Evolutionary conservation across 2,113 vertebrate genomes (phyloP).

Genomic region (Elgaria multicarinata): DNA sequence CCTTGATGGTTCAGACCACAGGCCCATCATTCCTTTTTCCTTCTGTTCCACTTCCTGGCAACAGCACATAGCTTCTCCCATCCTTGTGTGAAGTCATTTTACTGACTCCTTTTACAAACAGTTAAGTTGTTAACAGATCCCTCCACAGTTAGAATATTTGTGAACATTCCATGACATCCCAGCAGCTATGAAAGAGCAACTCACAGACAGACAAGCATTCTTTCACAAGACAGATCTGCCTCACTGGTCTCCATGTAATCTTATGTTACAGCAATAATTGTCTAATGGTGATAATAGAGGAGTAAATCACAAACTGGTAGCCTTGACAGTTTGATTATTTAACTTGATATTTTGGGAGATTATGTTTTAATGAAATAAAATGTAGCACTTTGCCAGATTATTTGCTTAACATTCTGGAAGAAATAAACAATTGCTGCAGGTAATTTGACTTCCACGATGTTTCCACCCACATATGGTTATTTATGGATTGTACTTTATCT

Average conservation of each 20-base stretch:
- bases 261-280: slow-evolving; percentile 46
- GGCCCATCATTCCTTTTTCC: background rate
- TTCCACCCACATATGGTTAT: slow-evolving; percentile 67
- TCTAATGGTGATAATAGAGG: slow-evolving; percentile 48
- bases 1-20: background rate
- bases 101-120: background rate
- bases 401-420: slow-evolving; percentile 67
- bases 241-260: slow-evolving; percentile 29
- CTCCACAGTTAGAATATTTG: background rate
- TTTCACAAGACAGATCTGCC: background rate
- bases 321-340: slow-evolving; percentile 67
- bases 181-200: too few species aligned
- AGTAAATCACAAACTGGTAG: slow-evolving; percentile 47
- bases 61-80: background rate
- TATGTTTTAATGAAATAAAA: slow-evolving; percentile 68
- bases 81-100: background rate
- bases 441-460: slow-evolving; percentile 68
- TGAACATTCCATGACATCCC: background rate
- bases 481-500: slow-evolving; percentile 51
- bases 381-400: slow-evolving; percentile 67
- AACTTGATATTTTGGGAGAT: slow-evolving; percentile 60
- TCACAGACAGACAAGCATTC: background rate
- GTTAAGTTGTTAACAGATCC: background rate
- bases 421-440: slow-evolving; percentile 70
- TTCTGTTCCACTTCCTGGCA: background rate